Conservation (phyloP, 1,140 invertebrate genomes). For the Magallana angulata region DNA sequence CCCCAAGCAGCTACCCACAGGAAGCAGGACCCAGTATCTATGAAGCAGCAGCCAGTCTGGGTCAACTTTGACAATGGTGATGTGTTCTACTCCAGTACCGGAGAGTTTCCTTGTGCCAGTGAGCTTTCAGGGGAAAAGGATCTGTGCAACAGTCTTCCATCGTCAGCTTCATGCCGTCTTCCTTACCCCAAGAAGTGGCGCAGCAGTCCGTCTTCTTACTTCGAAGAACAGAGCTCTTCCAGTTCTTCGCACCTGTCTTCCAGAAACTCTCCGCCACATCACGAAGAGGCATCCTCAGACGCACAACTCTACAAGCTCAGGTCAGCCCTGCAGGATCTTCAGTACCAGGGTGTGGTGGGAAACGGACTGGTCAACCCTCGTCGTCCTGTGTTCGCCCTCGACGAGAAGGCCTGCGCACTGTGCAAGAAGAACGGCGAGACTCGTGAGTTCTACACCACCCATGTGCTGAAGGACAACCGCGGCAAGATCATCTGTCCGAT, state of each 20-base stretch:
- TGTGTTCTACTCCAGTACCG: constrained; percentile 25
- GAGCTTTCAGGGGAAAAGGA: background rate
- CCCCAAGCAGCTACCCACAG: too few relatives aligned
- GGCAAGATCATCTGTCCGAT: constrained; percentile 81
- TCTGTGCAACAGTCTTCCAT: background rate
- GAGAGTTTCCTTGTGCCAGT: background rate
- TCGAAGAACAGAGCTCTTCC: background rate
- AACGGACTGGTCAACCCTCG: constrained; percentile 6
- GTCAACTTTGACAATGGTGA: constrained; percentile 15
- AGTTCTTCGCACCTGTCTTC: background rate
- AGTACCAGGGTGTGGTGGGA: background rate
- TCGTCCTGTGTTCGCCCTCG: background rate
- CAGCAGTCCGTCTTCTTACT: background rate
- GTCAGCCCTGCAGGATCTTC: background rate
- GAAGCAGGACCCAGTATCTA: background rate
- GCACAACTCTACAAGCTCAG: background rate
- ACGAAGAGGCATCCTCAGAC: background rate
- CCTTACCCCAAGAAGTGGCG: background rate
- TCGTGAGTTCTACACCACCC: constrained; percentile 79
- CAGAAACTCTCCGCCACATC: background rate
- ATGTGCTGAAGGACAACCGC: constrained; percentile 74
- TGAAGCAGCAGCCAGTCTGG: background rate
- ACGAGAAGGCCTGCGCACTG: constrained; percentile 72
- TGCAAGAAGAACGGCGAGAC: constrained; percentile 82
- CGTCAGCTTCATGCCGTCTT: too few relatives aligned